Evolutionary conservation across 2,888 invertebrate species (phyloP), one percentile per base, ranked within the genome.

Genomic region (Lapara coniferarum): DNA sequence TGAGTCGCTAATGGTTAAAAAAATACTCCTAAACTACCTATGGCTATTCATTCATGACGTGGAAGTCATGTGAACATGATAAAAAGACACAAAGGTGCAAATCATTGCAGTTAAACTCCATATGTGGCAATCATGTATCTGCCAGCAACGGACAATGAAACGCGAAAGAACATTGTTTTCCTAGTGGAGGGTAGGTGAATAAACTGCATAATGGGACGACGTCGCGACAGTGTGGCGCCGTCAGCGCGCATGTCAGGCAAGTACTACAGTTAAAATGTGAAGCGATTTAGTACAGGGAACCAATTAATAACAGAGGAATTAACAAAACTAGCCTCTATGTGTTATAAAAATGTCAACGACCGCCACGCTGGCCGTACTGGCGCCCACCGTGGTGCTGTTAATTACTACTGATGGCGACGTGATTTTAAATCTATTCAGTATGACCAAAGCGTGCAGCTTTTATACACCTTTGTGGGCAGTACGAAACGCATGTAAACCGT

Each of bases 121-220:
- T 44, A 68, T 68, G 25, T 59, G 6, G n/a, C 19, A 63, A 59
- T 37, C 51, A 52, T 10, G 59, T 53, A 63, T 68, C 44, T 52
- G 53, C 53, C 37, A 44, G 44, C 59, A 59, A 52, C n/a, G 71
- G 72, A 71, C 77, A 78, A 81, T 78, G 74, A 76, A 74, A 75
- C 71, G 71, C 74, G 75, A 77, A 74, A 77, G 69, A 73, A 75
- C 58, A 71, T 49, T 56, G 79, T 76, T 76, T 77, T 74, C 71
- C 77, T 74, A 71, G 69, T 73, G 55, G 70, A 79, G 76, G 77
- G 78, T 83, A 85, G 86, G 86, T 89, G 85, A 87, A 88, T 82
- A 85, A 88, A 88, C 86, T 89, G 83, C 84, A 86, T 81, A 84
- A 86, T 83, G 80, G 81, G 78, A 72, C 77, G 78, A 72, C 78